phyloP scores from a whole-genome alignment of 2,888 invertebrate species.

The Trissoscelio sp. region DNA sequence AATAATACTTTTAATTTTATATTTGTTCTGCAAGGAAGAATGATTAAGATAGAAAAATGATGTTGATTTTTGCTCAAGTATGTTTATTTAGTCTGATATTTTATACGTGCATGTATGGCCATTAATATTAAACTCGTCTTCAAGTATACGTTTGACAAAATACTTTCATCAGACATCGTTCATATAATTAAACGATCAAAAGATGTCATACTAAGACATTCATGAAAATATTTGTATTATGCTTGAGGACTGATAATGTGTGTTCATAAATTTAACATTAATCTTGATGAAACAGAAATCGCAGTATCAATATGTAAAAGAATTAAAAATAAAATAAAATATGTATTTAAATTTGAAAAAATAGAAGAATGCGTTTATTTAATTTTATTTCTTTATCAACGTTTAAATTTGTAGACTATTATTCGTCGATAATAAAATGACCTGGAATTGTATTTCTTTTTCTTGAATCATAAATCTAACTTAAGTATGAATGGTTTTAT shows the following conservation, averaged over 20 bases:
- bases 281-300: constrained; percentile 25
- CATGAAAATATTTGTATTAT: constrained; percentile 20
- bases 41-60: background rate
- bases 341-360: too few relatives aligned
- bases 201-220: constrained; percentile 6
- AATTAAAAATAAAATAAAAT: constrained; percentile 6
- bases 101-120: background rate
- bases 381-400: too few relatives aligned
- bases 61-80: background rate
- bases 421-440: too few relatives aligned
- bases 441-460: too few relatives aligned
- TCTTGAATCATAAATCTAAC: too few relatives aligned
- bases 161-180: constrained; percentile 37
- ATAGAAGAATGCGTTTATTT: too few relatives aligned
- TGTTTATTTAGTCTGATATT: constrained; percentile 14
- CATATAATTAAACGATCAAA: constrained; percentile 22
- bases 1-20: too few relatives aligned
- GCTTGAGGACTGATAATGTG: constrained; percentile 17
- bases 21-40: too few relatives aligned
- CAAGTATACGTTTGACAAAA: constrained; percentile 15
- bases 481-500: too few relatives aligned
- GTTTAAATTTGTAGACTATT: too few relatives aligned
- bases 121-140: constrained; percentile 8
- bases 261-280: constrained; percentile 32
- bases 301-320: background rate